Evolutionary conservation across 2,797 vertebrate species (phyloP), one percentile per base, ranked within the genome.

Genomic region (Otolemur crassicaudatus): DNA sequence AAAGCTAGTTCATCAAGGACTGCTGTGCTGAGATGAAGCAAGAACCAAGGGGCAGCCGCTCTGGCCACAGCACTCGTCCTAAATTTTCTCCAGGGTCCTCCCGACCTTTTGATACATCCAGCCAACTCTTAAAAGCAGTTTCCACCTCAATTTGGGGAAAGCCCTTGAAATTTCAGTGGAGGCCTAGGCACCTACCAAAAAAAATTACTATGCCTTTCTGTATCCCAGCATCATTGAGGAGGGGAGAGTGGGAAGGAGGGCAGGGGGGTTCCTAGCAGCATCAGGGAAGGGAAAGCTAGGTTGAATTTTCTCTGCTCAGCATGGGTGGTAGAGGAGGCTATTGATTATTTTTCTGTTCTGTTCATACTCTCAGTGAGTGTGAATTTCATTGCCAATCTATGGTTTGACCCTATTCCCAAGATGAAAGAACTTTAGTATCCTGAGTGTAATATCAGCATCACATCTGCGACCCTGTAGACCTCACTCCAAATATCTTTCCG

Each of bases 1-100:
- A 34, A 70, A 87, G 81, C 85, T 43, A 37, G 58, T 80, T 96
- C 63, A 49, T 56, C 43, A 19, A 10, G 92, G 89, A 40, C 87
- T 3, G 56, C 58, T 90, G 80, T 1, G 34, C 79, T 2, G 5
- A 19, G 72, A 5, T 34, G 6, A 65, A 89, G 80, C 92, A 60
- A 58, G 86, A 58, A 12, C 40, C 20, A 17, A 63, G 37, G 63
- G 46, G 16, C 37, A 1, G 40, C 27, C 0, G 0, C 46, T 27
- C 16, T 0, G 0, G 73, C 46, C 53, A 0, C 31, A 0, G 40
- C 2, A 9, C 63, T 85, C 16, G 11, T 31, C 80, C 22, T 11
- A 0, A 13, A 20, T 40, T 88, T 70, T 70, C 25, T 34, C 67
- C 25, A 29, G 69, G 1, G 8, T 31, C 69, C 11, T 29, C 73